phyloP scores from a whole-genome alignment of 2,888 invertebrate genomes.

The Acanthopleura granulata region DNA sequence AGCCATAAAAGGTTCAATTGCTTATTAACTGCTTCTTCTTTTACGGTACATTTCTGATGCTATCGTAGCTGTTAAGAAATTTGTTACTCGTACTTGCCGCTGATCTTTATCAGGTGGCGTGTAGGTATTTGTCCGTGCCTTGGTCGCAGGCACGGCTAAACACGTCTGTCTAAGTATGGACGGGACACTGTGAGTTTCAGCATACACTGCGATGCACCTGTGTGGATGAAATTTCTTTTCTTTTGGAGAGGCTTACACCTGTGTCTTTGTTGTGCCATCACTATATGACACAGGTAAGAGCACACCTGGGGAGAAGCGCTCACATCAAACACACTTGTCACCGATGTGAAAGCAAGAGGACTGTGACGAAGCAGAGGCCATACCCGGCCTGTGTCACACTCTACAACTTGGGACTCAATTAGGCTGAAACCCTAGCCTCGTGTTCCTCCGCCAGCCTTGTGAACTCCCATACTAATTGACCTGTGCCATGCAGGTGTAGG shows the following conservation, averaged over 20 bases:
- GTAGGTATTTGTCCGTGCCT: constrained; percentile 7
- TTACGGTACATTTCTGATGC: constrained; percentile 9
- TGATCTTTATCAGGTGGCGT: constrained; percentile 8
- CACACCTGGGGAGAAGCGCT: constrained; percentile 11
- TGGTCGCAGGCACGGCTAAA: not conserved
- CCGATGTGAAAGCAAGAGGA: constrained; percentile 1
- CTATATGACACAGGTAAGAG: not conserved
- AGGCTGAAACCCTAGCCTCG: constrained; percentile 17
- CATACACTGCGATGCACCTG: constrained; percentile 16
- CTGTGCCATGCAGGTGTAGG: constrained; percentile 15
- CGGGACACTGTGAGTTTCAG: not conserved
- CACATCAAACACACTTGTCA: constrained; percentile 18
- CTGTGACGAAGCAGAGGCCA: not conserved
- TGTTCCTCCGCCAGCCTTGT: not conserved
- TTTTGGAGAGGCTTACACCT: not conserved
- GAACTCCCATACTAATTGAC: constrained; percentile 18
- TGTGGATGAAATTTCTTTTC: constrained; percentile 19
- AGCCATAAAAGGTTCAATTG: constrained; percentile 19
- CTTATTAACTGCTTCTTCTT: constrained; percentile 20
- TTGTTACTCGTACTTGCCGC: constrained; percentile 4
- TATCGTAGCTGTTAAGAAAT: constrained; percentile 15
- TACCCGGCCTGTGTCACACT: constrained; percentile 2
- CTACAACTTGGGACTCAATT: constrained; percentile 19
- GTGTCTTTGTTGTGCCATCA: constrained; percentile 17
- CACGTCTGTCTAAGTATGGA: constrained; percentile 1